Conservation (phyloP, 1,140 invertebrate genomes). For the Drosophila sturtevanti region DNA sequence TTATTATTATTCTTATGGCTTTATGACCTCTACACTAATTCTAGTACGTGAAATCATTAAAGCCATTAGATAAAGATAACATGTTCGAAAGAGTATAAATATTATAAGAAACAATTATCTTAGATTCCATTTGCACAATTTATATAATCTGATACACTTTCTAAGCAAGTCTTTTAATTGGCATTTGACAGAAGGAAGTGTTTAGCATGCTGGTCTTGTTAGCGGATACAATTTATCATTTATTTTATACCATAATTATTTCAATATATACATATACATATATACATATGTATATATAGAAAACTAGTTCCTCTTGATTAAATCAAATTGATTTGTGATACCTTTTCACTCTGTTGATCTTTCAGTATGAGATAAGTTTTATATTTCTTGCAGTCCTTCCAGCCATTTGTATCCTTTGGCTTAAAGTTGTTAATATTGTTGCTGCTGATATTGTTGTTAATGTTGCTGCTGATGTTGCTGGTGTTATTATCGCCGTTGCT, state of each 20-base stretch:
- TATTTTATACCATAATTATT: background rate
- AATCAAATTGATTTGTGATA: constrained; percentile 16
- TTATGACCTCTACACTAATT: no score
- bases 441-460: constrained; percentile 17
- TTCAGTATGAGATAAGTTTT: constrained; percentile 79
- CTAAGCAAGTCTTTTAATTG: background rate
- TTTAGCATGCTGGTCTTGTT: background rate
- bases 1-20: no score
- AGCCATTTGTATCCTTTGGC: constrained; percentile 75
- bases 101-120: no score
- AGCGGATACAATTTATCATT: background rate
- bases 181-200: background rate
- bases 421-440: constrained; percentile 42
- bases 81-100: no score
- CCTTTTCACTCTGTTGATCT: constrained; percentile 74
- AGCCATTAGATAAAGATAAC: no score
- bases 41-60: no score
- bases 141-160: background rate
- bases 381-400: constrained; percentile 79
- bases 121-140: background rate
- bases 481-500: constrained; percentile 1
- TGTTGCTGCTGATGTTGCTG: constrained; percentile 19
- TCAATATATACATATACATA: background rate
- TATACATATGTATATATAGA: no score
- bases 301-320: background rate